These are phyloP conservation scores for Troides oblongomaculatus DNA, from an alignment of 2,888 invertebrate genomes.

Conservation along the genomic window DNA sequence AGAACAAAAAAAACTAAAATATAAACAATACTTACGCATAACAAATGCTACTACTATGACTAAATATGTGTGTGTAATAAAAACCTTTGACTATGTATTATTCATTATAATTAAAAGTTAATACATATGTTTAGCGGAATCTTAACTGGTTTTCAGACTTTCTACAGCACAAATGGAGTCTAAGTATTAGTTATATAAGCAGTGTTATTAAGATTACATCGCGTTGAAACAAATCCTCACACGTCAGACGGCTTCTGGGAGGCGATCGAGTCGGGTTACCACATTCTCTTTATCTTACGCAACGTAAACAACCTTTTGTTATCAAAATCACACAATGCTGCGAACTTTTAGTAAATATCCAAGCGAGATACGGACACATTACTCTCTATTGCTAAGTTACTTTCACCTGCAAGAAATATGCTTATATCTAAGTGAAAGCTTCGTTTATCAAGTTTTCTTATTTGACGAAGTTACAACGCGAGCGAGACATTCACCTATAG, in stretches of 20 bases:
- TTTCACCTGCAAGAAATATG: neutral
- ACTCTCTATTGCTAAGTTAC: neutral
- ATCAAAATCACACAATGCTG: slow-evolving; percentile 9
- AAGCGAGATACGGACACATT: neutral
- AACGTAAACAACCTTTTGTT: slow-evolving; percentile 5
- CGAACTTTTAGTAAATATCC: slow-evolving; percentile 6
- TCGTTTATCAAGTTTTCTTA: too few relatives aligned
- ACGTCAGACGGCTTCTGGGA: slow-evolving; percentile 9
- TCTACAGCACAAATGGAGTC: neutral
- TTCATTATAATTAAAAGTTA: too few relatives aligned
- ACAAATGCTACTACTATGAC: too few relatives aligned
- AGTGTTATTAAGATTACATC: neutral
- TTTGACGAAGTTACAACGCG: too few relatives aligned
- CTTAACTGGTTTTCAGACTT: too few relatives aligned
- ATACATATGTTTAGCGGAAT: too few relatives aligned
- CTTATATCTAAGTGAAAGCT: neutral
- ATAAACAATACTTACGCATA: too few relatives aligned
- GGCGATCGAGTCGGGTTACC: neutral
- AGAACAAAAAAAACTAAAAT: too few relatives aligned
- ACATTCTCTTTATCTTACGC: neutral
- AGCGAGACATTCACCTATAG: too few relatives aligned
- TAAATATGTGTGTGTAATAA: too few relatives aligned
- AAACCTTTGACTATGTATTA: too few relatives aligned
- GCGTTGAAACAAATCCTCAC: slow-evolving; percentile 2
- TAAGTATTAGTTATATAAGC: slow-evolving; percentile 1